Base-by-base conservation (phyloP, 2,113 vertebrate species). In the Paradoxurus hermaphroditus region DNA sequence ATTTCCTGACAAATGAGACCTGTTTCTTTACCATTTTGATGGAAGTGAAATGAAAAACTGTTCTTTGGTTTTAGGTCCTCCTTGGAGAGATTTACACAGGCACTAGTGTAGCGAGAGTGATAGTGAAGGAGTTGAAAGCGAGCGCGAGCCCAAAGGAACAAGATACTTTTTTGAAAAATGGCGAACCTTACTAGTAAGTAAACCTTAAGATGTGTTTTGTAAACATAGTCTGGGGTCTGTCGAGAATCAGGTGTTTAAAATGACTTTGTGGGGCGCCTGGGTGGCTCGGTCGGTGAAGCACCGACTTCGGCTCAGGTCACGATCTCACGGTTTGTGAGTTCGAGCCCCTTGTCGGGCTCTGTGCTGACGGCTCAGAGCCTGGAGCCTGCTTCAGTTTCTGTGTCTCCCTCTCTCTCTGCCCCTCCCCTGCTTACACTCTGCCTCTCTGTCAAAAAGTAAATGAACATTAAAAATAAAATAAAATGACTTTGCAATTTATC, bases 71-170 rank as follows among this genome's bases (percentile, higher is more conserved):
- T 87, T 78, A 99, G 99, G 99, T 99, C 73, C 99, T 99, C 25
- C 99, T 99, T 31, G 99, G 99, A 97, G 99, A 99, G 98, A 99
- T 99, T 98, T 99, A 99, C 97, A 99, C 99, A 0, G 99, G 99
- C 85, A 98, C 98, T 3, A 99, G 99, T n/a, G 99, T 99, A 49
- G 97, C 99, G 62, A 99, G 99, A 97, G 99, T 99, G 0, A 98
- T 99, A 78, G 99, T 99, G 96, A 99, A 99, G 98, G 99, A 99
- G 97, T 95, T 99, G 92, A 99, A 99, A 98, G 99, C 99, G 72
- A 99, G 99, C 90, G 99, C 99, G 15, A 99, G 98, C 92, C 98
- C 99, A n/a, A 99, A 99, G 98, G 99, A 99, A 63, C 99, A 99
- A 97, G 99, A 99, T 46, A 98, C 98, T 39, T 99, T 99, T 98